phyloP scores from a whole-genome alignment of 2,888 invertebrate genomes.

The Heteropelma amictum region DNA sequence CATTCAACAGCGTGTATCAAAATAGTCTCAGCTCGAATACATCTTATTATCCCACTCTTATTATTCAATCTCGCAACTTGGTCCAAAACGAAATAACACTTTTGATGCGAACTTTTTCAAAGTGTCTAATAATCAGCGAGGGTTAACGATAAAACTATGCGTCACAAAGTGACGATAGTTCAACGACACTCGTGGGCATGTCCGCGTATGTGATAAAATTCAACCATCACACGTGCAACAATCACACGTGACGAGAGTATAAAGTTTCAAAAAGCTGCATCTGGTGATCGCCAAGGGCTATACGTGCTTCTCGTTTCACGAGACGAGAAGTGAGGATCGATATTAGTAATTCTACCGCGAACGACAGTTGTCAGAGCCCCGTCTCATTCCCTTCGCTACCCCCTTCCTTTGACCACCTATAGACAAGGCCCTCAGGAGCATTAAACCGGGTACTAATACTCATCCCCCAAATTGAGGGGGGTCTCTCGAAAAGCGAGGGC shows the following conservation, averaged over 20 bases:
- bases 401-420: slow-evolving; percentile 35
- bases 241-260: slow-evolving; percentile 1
- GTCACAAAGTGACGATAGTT: neutral
- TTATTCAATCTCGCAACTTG: too few species aligned
- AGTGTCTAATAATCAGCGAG: too few species aligned
- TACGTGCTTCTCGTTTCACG: neutral
- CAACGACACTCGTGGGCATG: neutral
- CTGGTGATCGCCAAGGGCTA: slow-evolving; percentile 3
- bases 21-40: too few species aligned
- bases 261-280: slow-evolving; percentile 20
- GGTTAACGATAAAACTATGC: too few species aligned
- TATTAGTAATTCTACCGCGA: slow-evolving; percentile 52
- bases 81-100: too few species aligned
- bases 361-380: slow-evolving; percentile 50
- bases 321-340: slow-evolving; percentile 38
- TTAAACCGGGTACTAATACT: slow-evolving; percentile 30
- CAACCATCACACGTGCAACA: too few species aligned
- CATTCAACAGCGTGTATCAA: too few species aligned
- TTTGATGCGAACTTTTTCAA: too few species aligned
- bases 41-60: too few species aligned
- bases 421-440: slow-evolving; percentile 14
- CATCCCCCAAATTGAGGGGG: slow-evolving; percentile 34
- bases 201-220: slow-evolving; percentile 26
- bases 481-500: slow-evolving; percentile 20
- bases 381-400: slow-evolving; percentile 22